Conservation (phyloP, 2,113 vertebrate genomes). For the Rallus limicola region DNA sequence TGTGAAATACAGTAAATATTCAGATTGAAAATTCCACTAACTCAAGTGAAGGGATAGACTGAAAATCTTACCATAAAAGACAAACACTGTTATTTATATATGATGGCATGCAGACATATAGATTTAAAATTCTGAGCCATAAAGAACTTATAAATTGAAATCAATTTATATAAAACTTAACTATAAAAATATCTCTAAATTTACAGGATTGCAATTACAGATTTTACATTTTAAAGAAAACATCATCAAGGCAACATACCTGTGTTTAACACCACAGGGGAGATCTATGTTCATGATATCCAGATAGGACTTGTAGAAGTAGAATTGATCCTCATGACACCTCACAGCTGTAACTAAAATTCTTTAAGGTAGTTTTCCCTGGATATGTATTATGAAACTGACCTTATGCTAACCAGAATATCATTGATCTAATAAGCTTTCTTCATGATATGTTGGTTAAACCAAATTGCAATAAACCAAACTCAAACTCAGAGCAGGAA, state of each 20-base stretch:
- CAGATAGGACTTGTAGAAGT: not conserved
- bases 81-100: not conserved
- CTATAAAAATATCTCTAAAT: not conserved
- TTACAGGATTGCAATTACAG: not conserved
- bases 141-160: not conserved
- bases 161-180: not conserved
- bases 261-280: not conserved
- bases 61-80: not conserved
- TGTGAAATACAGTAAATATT: not conserved
- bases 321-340: not conserved
- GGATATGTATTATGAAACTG: not conserved
- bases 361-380: not conserved
- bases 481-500: not conserved
- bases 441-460: not conserved
- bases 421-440: not conserved
- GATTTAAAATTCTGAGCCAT: not conserved
- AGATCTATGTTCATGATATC: not conserved
- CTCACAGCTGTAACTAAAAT: not conserved
- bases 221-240: not conserved
- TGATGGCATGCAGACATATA: not conserved
- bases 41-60: not conserved
- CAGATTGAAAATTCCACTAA: not conserved
- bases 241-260: not conserved
- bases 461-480: not conserved
- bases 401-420: not conserved